Evolutionary conservation across 2,113 vertebrate species (phyloP).

Genomic region (Clarias gariepinus): DNA sequence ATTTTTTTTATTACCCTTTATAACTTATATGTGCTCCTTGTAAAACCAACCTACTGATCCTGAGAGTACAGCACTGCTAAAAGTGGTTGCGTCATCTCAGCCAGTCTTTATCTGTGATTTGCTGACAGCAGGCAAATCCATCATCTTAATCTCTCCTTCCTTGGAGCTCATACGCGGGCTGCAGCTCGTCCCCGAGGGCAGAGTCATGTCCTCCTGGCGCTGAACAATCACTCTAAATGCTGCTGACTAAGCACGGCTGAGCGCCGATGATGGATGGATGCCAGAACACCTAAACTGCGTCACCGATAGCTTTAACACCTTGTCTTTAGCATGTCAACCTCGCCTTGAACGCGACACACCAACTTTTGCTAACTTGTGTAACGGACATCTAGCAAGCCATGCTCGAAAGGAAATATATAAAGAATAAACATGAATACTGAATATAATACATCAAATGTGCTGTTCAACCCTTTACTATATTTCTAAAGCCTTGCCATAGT

Average conservation of each 20-base stretch:
- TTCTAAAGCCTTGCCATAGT: background rate
- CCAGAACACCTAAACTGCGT: background rate
- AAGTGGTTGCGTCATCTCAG: slow-evolving; percentile 11
- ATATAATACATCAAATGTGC: background rate
- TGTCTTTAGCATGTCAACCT: background rate
- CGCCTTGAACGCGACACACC: background rate
- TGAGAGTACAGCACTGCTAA: background rate
- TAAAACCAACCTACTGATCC: slow-evolving; percentile 5
- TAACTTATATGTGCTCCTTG: background rate
- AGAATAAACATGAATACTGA: background rate
- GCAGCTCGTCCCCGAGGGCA: slow-evolving; percentile 30
- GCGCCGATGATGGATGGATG: background rate
- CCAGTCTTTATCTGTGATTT: slow-evolving; percentile 26
- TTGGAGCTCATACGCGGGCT: background rate
- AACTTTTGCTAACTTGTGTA: background rate
- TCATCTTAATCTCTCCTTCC: slow-evolving; percentile 38
- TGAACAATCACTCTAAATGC: background rate
- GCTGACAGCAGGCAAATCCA: slow-evolving; percentile 39
- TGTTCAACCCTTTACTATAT: too few species aligned
- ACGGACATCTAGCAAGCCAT: background rate
- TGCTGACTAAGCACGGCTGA: slow-evolving; percentile 24
- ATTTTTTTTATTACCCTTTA: background rate
- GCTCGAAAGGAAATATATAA: background rate
- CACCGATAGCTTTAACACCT: background rate
- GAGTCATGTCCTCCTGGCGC: slow-evolving; percentile 13